Conservation (phyloP, 2,888 invertebrate genomes). For the Lobophora halterata region DNA sequence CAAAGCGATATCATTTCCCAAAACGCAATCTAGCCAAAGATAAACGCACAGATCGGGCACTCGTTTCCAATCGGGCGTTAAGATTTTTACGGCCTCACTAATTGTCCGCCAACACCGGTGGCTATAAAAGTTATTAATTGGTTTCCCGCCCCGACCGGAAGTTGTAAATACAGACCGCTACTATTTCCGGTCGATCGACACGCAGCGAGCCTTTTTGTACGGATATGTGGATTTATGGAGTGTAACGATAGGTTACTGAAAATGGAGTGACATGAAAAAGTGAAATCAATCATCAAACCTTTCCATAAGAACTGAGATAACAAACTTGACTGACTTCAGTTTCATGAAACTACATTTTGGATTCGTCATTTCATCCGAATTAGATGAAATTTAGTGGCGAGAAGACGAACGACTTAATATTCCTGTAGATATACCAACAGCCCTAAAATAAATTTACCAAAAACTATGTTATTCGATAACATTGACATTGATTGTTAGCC, state of each 20-base stretch:
- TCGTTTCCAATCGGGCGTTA: slow-evolving; percentile 65
- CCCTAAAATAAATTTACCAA: no score
- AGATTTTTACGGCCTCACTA: slow-evolving; percentile 73
- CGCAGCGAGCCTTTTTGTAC: slow-evolving; percentile 56
- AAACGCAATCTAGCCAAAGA: slow-evolving; percentile 7
- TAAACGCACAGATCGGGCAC: slow-evolving; percentile 26
- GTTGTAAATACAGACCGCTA: slow-evolving; percentile 72
- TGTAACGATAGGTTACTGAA: not conserved
- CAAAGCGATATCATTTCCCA: not conserved
- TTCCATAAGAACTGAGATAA: no score
- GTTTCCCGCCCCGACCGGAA: slow-evolving; percentile 67
- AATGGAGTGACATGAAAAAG: no score
- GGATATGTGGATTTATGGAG: slow-evolving; percentile 24
- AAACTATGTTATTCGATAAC: no score
- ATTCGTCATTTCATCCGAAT: no score
- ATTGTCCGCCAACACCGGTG: slow-evolving; percentile 70
- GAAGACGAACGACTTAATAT: no score
- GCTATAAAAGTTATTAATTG: slow-evolving; percentile 79
- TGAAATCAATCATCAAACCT: no score
- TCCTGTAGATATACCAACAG: no score
- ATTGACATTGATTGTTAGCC: no score
- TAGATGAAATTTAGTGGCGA: no score
- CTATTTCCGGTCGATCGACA: slow-evolving; percentile 74
- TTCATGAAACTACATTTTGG: no score
- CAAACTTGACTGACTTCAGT: no score